phyloP scores from a whole-genome alignment of 2,888 invertebrate species.

The Beris chalybata region DNA sequence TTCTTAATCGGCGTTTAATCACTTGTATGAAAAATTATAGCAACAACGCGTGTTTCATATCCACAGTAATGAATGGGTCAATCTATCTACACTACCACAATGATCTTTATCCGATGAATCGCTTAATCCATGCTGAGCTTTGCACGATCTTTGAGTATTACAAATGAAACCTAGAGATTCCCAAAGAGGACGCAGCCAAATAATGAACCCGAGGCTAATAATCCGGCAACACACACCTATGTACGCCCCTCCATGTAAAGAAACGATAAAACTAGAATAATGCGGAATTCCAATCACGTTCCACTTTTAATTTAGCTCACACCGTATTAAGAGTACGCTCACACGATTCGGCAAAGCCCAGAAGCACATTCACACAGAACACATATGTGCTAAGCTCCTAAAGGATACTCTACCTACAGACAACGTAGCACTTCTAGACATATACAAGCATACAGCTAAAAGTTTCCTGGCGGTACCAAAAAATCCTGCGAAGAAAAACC shows the following conservation, averaged over 20 bases:
- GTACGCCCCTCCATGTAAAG: slow-evolving; percentile 9
- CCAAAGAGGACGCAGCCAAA: slow-evolving; percentile 15
- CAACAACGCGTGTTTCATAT: background rate
- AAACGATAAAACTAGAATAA: slow-evolving; percentile 20
- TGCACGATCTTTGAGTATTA: slow-evolving; percentile 10
- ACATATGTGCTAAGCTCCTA: no score
- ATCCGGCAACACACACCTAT: slow-evolving; percentile 24
- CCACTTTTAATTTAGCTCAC: slow-evolving; percentile 34
- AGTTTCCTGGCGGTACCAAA: no score
- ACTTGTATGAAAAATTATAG: slow-evolving; percentile 20
- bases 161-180: slow-evolving; percentile 17
- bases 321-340: slow-evolving; percentile 21
- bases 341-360: no score
- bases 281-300: slow-evolving; percentile 33
- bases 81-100: slow-evolving; percentile 16
- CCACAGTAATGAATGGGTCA: slow-evolving; percentile 25
- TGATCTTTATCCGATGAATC: background rate
- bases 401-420: no score
- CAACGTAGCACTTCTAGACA: no score
- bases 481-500: no score
- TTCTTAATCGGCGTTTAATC: background rate
- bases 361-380: no score
- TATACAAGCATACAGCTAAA: no score
- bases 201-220: slow-evolving; percentile 30
- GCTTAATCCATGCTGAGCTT: slow-evolving; percentile 27